Evolutionary conservation across 2,113 vertebrate genomes (phyloP).

Genomic region (Jacana jacana): DNA sequence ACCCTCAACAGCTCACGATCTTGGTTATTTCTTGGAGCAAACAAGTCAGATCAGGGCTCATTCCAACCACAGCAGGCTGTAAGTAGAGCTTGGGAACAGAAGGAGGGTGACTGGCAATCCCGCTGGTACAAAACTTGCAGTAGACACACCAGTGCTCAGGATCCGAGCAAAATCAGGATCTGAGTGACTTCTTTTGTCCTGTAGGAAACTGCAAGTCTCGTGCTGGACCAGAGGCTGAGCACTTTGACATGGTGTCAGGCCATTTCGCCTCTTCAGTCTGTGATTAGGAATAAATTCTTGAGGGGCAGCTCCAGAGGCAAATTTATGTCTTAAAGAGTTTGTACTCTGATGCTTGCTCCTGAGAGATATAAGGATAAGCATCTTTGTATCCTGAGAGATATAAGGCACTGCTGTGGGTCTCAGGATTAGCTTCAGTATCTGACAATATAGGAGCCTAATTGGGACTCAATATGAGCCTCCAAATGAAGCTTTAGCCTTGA

Average conservation of each 20-base stretch:
- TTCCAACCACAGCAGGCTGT: not conserved
- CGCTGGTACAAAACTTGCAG: not conserved
- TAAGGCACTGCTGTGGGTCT: not conserved
- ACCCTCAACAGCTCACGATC: not conserved
- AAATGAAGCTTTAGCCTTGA: not conserved
- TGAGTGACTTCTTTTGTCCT: not conserved
- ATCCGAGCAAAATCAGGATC: not conserved
- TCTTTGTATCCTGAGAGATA: not conserved
- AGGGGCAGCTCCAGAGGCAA: not conserved
- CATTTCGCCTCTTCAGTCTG: not conserved
- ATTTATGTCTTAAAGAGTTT: not conserved
- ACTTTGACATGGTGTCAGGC: not conserved
- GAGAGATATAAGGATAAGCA: too few relatives aligned
- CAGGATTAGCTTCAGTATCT: not conserved
- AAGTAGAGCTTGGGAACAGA: not conserved
- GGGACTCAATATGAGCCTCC: too few relatives aligned
- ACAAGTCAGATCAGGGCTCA: not conserved
- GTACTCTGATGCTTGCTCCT: not conserved
- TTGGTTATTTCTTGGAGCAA: not conserved
- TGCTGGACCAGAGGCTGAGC: not conserved
- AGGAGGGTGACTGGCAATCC: not conserved
- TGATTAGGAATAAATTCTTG: not conserved
- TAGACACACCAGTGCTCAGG: not conserved
- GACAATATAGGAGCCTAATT: accelerated
- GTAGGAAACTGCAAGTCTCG: not conserved